Conservation (phyloP, 2,113 vertebrate species). For the Gorsachius goisagi region DNA sequence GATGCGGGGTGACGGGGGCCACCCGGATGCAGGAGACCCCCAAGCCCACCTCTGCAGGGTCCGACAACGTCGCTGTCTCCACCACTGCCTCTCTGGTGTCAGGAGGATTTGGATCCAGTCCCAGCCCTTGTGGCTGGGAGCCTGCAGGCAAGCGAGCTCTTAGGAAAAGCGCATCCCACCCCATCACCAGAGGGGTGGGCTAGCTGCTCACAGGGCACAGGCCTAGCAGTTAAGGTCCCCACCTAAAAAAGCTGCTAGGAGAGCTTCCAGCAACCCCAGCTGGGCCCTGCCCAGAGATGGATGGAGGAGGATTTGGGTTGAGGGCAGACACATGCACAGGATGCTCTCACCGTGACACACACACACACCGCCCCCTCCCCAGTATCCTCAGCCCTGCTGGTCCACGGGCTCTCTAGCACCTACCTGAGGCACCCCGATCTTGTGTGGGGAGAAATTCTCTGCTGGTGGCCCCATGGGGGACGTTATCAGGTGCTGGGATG, state of each 20-base stretch:
- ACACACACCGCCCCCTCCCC: background rate
- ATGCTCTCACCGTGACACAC: background rate
- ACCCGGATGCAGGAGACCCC: fast-evolving
- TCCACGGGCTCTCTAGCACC: background rate
- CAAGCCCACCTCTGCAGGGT: background rate
- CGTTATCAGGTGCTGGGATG: background rate
- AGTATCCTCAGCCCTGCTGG: background rate
- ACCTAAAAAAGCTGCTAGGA: background rate
- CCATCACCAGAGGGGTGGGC: background rate
- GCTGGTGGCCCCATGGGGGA: background rate
- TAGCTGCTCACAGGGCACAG: fast-evolving
- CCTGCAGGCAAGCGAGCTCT: background rate
- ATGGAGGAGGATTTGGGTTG: too few relatives aligned
- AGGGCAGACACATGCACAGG: background rate
- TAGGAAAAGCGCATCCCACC: background rate
- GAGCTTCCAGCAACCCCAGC: background rate
- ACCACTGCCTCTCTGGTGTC: background rate
- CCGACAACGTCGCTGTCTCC: fast-evolving
- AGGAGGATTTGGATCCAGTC: background rate
- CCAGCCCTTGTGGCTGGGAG: background rate
- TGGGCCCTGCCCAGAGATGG: background rate
- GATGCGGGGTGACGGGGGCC: fast-evolving
- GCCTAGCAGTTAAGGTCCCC: background rate
- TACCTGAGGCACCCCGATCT: background rate
- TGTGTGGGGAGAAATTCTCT: background rate